A percentile compares a stretch with the other conserved stretches of the same genome.
These are phyloP conservation scores for Clepsis dumicolana DNA, from an alignment of 2,888 invertebrate species.

Conservation along the genomic window DNA sequence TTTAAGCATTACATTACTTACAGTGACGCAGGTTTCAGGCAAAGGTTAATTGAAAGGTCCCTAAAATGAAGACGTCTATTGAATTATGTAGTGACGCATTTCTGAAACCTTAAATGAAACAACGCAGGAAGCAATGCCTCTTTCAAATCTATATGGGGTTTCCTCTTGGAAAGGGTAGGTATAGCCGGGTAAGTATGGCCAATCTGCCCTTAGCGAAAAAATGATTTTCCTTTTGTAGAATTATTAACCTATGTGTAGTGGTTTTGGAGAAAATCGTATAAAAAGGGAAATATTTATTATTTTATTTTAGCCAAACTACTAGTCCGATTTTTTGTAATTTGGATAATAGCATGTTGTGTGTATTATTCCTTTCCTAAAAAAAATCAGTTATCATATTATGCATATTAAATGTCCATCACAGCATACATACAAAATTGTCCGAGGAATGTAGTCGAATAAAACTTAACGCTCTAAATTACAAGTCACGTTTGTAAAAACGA, in stretches of 20 bases:
- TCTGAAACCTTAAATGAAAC: slow-evolving; percentile 12
- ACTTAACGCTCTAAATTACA: neutral
- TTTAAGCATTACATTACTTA: neutral
- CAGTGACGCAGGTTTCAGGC: slow-evolving; percentile 13
- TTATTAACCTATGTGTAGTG: too few relatives aligned
- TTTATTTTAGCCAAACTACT: too few relatives aligned
- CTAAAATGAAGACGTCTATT: slow-evolving; percentile 20
- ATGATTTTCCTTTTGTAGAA: too few relatives aligned
- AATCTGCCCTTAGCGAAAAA: too few relatives aligned
- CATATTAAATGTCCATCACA: too few relatives aligned
- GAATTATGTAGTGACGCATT: slow-evolving; percentile 32
- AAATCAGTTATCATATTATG: too few relatives aligned
- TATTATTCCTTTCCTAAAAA: too few relatives aligned
- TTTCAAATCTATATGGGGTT: neutral
- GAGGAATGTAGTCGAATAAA: neutral
- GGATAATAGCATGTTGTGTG: too few relatives aligned
- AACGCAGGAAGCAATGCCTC: neutral
- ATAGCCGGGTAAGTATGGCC: too few relatives aligned
- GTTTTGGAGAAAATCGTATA: too few relatives aligned
- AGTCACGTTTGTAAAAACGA: neutral
- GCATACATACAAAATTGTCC: neutral
- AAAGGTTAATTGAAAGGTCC: slow-evolving; percentile 36
- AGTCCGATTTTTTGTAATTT: too few relatives aligned
- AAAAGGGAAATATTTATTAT: too few relatives aligned
- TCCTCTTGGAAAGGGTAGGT: neutral